Percentiles rank a stretch among this genome's conserved stretches.
phyloP scores from a whole-genome alignment of 2,113 vertebrate species.

The Excalfactoria chinensis region DNA sequence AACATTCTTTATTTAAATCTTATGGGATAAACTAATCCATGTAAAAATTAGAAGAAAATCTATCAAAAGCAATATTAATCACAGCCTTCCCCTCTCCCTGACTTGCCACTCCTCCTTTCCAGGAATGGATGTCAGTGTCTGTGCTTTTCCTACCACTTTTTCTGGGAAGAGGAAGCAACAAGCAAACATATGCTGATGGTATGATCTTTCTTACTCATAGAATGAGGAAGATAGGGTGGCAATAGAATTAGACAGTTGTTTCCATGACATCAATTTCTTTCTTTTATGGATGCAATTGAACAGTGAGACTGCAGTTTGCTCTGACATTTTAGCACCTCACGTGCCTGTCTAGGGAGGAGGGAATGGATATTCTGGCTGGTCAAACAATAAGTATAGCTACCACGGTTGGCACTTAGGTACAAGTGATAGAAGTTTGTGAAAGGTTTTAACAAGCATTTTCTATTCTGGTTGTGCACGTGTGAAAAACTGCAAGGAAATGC shows the following conservation, averaged over 20 bases:
- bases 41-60: background rate
- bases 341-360: background rate
- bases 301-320: background rate
- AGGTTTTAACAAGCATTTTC: background rate
- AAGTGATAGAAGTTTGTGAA: background rate
- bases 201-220: background rate
- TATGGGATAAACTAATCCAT: background rate
- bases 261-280: background rate
- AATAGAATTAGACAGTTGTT: background rate
- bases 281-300: background rate
- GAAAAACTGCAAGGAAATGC: background rate
- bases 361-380: background rate
- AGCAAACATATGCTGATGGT: background rate
- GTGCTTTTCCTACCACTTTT: background rate
- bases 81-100: background rate
- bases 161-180: background rate
- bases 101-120: background rate
- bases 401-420: too few species aligned
- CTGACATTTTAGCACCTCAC: rapidly evolving
- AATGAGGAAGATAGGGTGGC: background rate
- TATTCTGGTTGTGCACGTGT: background rate
- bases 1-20: background rate
- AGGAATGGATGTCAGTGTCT: background rate
- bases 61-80: background rate
- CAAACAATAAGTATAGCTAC: background rate